phyloP scores from a whole-genome alignment of 2,888 invertebrate species.

The Tetragonula carbonaria region DNA sequence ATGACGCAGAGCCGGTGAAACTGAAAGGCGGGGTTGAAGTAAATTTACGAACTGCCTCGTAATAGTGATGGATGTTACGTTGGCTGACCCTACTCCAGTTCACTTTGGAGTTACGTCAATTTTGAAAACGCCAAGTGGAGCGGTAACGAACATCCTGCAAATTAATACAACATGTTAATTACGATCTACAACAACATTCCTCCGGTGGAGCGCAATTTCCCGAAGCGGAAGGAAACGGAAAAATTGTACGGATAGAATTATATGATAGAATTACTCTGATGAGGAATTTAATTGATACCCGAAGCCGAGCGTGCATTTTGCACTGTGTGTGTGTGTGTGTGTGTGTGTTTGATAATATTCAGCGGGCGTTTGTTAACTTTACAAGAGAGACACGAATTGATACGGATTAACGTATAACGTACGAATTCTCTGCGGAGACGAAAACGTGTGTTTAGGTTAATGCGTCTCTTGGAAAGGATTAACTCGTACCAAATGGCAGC shows the following conservation, averaged over 20 bases:
- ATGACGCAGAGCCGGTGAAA: not conserved
- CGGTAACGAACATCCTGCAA: not conserved
- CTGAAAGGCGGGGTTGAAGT: not conserved
- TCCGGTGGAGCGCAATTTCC: not conserved
- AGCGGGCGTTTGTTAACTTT: not conserved
- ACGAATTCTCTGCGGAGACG: not conserved
- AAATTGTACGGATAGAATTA: not conserved
- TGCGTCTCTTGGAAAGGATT: not conserved
- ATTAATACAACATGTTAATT: conserved; percentile 8
- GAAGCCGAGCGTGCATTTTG: not conserved
- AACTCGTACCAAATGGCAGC: not conserved
- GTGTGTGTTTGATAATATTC: too few species aligned
- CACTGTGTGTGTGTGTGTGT: not conserved
- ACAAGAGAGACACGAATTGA: not conserved
- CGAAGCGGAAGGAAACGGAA: not conserved
- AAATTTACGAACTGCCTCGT: conserved; percentile 36
- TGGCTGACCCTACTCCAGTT: conserved; percentile 35
- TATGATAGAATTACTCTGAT: not conserved
- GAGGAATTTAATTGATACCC: not conserved
- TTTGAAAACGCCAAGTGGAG: conserved; percentile 12
- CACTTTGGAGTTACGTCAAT: conserved; percentile 37
- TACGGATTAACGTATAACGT: not conserved
- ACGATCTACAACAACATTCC: too few species aligned
- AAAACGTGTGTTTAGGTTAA: not conserved
- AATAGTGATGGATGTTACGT: conserved; percentile 43